phyloP scores from a whole-genome alignment of 2,888 invertebrate genomes.

The Ophioninae sp. region DNA sequence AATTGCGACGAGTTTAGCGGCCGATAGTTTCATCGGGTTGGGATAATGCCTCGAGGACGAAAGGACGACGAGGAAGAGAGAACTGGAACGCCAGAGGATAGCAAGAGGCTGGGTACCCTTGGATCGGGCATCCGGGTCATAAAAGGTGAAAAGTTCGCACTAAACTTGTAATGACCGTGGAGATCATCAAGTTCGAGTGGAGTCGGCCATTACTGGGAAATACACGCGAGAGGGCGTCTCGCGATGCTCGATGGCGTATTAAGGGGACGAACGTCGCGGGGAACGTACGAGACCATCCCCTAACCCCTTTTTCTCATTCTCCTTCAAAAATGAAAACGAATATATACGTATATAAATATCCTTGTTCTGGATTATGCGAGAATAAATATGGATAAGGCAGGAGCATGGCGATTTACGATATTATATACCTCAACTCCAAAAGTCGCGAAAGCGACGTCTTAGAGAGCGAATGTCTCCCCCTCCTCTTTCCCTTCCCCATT shows the following conservation, averaged over 20 bases:
- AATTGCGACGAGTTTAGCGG: not conserved
- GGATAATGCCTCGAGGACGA: not conserved
- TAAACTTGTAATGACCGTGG: conserved; percentile 24
- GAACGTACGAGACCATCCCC: not conserved
- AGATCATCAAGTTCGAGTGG: conserved; percentile 25
- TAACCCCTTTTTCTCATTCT: not conserved
- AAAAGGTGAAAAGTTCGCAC: conserved; percentile 14
- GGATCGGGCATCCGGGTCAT: not conserved
- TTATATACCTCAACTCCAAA: conserved; percentile 49
- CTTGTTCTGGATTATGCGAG: conserved; percentile 57
- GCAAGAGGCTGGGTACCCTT: not conserved
- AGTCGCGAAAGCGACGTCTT: conserved; percentile 31
- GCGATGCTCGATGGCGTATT: not conserved
- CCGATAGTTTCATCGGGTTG: not conserved
- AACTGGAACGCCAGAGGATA: not conserved
- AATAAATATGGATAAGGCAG: conserved; percentile 65
- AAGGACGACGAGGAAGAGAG: not conserved
- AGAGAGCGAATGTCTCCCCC: conserved; percentile 6
- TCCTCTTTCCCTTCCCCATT: conserved; percentile 4
- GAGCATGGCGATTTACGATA: conserved; percentile 62
- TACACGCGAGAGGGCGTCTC: not conserved
- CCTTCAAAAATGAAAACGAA: conserved; percentile 47
- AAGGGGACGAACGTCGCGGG: not conserved
- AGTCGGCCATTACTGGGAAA: conserved; percentile 5
- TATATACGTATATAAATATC: conserved; percentile 59